phyloP scores from a whole-genome alignment of 2,888 invertebrate genomes.

The Caenorhabditis auriculariae region DNA sequence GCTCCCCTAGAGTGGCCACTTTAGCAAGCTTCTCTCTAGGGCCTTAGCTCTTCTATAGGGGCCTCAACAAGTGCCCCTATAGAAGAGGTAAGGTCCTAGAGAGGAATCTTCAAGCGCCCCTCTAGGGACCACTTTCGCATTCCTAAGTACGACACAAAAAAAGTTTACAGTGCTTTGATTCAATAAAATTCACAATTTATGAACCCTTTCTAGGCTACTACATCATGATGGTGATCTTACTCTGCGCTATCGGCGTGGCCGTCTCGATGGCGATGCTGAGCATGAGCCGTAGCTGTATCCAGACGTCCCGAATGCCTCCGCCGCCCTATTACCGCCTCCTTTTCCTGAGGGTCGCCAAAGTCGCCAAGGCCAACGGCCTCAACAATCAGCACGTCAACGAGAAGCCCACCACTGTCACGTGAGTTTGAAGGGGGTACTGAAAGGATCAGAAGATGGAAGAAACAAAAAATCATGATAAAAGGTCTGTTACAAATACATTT shows the following conservation, averaged over 20 bases:
- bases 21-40: no score
- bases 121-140: no score
- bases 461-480: no score
- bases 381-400: slow-evolving; percentile 11
- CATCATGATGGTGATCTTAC: slow-evolving; percentile 56
- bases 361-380: slow-evolving; percentile 18
- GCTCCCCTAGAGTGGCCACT: no score
- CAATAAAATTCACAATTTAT: no score
- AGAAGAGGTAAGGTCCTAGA: no score
- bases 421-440: background rate
- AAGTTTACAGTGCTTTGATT: no score
- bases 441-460: background rate
- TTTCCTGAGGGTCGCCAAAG: slow-evolving; percentile 18
- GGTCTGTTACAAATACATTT: no score
- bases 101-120: no score
- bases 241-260: slow-evolving; percentile 60
- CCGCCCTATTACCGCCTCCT: slow-evolving; percentile 24
- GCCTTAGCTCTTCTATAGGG: no score
- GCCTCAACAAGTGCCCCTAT: no score
- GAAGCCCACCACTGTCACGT: slow-evolving; percentile 27
- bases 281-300: slow-evolving; percentile 42
- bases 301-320: slow-evolving; percentile 34
- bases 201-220: slow-evolving; percentile 47
- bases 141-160: no score
- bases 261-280: slow-evolving; percentile 57